Evolutionary conservation across 2,797 vertebrate species (phyloP).

Genomic region (Apogon talboti): DNA sequence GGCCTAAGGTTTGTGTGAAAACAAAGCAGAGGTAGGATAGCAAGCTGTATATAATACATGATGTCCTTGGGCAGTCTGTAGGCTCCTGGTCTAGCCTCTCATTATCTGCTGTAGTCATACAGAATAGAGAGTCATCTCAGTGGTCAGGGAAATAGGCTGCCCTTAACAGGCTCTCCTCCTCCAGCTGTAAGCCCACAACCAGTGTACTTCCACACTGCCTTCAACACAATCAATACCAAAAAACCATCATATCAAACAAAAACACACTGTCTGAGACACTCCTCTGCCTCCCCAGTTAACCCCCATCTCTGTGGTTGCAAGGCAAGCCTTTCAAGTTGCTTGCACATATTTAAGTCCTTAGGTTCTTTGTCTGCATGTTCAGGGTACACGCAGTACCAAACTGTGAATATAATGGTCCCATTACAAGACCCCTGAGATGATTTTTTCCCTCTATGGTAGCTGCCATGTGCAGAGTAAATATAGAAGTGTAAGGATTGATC

Average conservation of each 20-base stretch:
- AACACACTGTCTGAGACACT: slow-evolving; percentile 76
- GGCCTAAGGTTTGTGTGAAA: slow-evolving; percentile 76
- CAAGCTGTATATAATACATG: slow-evolving; percentile 79
- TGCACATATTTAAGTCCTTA: slow-evolving; percentile 79
- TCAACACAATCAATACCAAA: slow-evolving; percentile 81
- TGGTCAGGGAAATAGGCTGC: slow-evolving; percentile 79
- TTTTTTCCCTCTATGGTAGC: slow-evolving; percentile 39
- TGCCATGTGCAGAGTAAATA: slow-evolving; percentile 64
- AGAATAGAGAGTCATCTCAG: slow-evolving; percentile 76
- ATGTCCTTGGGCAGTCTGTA: slow-evolving; percentile 84
- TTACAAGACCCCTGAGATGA: slow-evolving; percentile 69
- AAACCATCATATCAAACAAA: slow-evolving; percentile 80
- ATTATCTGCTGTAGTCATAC: slow-evolving; percentile 80
- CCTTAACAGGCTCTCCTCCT: slow-evolving; percentile 80
- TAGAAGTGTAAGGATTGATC: slow-evolving; percentile 50
- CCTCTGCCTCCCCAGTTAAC: slow-evolving; percentile 81
- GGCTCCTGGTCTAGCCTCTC: slow-evolving; percentile 82
- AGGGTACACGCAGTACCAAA: slow-evolving; percentile 70
- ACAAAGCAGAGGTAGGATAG: slow-evolving; percentile 77
- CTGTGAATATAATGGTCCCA: slow-evolving; percentile 79
- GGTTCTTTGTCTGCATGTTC: slow-evolving; percentile 80
- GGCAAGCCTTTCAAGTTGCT: slow-evolving; percentile 82
- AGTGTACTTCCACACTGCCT: slow-evolving; percentile 75
- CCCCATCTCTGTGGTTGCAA: slow-evolving; percentile 80
- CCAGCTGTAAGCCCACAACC: slow-evolving; percentile 81